A percentile compares a stretch with the other conserved stretches of the same genome.
phyloP scores from a whole-genome alignment of 2,797 vertebrate genomes.

The Pangasius sanitwongsei region DNA sequence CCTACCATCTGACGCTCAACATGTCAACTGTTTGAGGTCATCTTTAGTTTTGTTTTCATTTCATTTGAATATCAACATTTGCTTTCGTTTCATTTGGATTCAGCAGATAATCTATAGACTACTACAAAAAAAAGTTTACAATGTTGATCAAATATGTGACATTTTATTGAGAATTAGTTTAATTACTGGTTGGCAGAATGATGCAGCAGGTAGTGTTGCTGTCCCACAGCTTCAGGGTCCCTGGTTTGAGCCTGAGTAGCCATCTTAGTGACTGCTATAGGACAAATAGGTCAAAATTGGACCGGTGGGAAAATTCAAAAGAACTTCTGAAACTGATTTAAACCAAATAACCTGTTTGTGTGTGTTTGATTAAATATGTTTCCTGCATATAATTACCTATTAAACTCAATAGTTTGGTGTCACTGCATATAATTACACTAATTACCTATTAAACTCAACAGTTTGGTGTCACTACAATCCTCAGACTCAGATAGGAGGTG shows the following conservation, averaged over 20 bases:
- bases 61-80: neutral
- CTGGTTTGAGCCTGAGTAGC: neutral
- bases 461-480: neutral
- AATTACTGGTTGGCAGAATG: neutral
- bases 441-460: too few relatives aligned
- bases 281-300: conserved; percentile 23
- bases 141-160: neutral
- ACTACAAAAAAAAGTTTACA: neutral
- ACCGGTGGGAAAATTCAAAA: neutral
- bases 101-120: neutral
- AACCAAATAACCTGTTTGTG: neutral
- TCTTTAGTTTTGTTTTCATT: neutral
- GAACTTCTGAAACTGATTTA: neutral
- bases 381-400: neutral
- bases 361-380: neutral
- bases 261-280: neutral
- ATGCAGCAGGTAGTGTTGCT: neutral
- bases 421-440: neutral
- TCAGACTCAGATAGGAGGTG: neutral
- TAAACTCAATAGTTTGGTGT: too few relatives aligned
- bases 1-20: neutral
- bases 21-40: neutral
- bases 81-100: neutral
- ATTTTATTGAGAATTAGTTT: neutral
- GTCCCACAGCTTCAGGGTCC: neutral